phyloP scores from a whole-genome alignment of 1,140 invertebrate genomes.

The Hirudo medicinalis region DNA sequence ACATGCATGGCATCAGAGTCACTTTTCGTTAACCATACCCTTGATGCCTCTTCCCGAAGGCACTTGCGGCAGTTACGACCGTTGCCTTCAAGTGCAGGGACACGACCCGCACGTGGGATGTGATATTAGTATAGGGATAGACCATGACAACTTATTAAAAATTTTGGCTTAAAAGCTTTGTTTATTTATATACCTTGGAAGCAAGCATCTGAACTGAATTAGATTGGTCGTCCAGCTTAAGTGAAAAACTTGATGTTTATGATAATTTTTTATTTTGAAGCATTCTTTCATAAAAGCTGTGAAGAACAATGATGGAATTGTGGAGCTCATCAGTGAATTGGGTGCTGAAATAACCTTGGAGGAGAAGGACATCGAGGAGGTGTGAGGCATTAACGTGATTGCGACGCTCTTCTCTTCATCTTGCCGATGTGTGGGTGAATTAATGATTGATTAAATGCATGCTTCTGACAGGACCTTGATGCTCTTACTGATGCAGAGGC shows the following conservation, averaged over 20 bases:
- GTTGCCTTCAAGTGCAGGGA: too few relatives aligned
- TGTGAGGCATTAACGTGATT: constrained; percentile 12
- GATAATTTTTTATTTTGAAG: constrained; percentile 32
- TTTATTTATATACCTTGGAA: too few relatives aligned
- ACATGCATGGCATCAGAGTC: too few relatives aligned
- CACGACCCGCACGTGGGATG: too few relatives aligned
- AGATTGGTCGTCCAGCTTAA: too few relatives aligned
- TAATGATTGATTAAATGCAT: not conserved
- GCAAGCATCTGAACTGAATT: too few relatives aligned
- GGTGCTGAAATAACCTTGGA: constrained; percentile 92
- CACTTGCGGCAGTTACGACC: too few relatives aligned
- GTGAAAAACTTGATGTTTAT: not conserved
- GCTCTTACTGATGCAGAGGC: not conserved
- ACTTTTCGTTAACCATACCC: too few relatives aligned
- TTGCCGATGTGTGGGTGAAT: not conserved
- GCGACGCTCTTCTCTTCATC: not conserved
- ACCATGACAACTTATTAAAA: too few relatives aligned
- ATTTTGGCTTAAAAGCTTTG: not conserved
- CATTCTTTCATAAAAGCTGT: constrained; percentile 71
- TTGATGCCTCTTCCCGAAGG: too few relatives aligned
- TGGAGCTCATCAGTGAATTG: constrained; percentile 80
- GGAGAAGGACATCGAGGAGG: constrained; percentile 47
- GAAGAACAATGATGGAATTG: constrained; percentile 68
- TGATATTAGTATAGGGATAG: too few relatives aligned
- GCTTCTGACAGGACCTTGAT: not conserved